These are phyloP conservation scores for Lasioglossum vierecki DNA, from an alignment of 2,888 invertebrate genomes.

Conservation along the genomic window DNA sequence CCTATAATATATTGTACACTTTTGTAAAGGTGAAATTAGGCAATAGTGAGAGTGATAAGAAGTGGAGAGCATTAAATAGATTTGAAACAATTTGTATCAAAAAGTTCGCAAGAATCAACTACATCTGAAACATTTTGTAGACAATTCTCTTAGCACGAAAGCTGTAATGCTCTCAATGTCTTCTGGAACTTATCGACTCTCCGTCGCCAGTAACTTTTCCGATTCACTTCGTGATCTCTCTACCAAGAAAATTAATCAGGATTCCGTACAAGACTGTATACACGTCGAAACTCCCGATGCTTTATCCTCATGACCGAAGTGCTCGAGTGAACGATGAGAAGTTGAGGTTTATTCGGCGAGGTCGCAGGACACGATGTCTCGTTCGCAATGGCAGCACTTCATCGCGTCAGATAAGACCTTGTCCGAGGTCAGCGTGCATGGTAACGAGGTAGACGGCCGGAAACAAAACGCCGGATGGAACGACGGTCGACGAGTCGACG, in stretches of 20 bases:
- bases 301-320: constrained; percentile 1
- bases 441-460: constrained; percentile 49
- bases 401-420: constrained; percentile 72
- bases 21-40: no score
- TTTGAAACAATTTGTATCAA: neutral
- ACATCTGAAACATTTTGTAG: neutral
- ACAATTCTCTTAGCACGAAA: neutral
- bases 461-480: constrained; percentile 40
- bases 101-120: neutral
- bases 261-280: neutral
- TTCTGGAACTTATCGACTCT: neutral
- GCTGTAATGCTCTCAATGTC: neutral
- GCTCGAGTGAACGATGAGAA: constrained; percentile 6
- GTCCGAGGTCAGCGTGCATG: constrained; percentile 75
- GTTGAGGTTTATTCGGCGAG: constrained; percentile 23
- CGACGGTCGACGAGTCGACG: constrained; percentile 17
- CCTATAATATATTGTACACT: no score
- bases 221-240: neutral
- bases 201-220: neutral
- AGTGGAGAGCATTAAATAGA: no score
- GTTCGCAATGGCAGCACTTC: constrained; percentile 40
- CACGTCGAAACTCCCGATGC: neutral
- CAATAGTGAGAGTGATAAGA: no score
- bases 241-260: constrained; percentile 29
- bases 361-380: constrained; percentile 30